A percentile compares a stretch with the other conserved stretches of the same genome.
phyloP scores from a whole-genome alignment of 1,140 invertebrate genomes.

The Polyergus mexicanus region DNA sequence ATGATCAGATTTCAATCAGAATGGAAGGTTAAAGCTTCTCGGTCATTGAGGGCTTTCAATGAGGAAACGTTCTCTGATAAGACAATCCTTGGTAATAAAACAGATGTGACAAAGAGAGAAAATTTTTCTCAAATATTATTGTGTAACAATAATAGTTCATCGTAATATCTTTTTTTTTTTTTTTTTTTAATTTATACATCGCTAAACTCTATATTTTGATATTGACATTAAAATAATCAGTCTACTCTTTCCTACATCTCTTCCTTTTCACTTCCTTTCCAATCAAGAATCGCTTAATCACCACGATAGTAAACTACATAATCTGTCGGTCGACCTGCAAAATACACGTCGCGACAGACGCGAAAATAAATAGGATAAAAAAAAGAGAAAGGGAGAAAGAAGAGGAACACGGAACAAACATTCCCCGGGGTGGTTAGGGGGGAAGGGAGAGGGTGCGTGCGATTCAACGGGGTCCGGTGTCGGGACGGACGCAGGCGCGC shows the following conservation, averaged over 20 bases:
- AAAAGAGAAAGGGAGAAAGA: neutral
- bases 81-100: no score
- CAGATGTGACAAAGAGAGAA: no score
- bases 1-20: neutral
- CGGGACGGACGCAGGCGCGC: slow-evolving; percentile 52
- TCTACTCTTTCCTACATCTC: no score
- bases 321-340: neutral
- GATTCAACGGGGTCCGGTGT: neutral
- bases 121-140: no score
- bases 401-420: neutral
- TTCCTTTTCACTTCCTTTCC: no score
- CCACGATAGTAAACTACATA: neutral
- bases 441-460: neutral
- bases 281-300: neutral
- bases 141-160: no score
- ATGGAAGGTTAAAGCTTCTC: neutral
- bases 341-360: neutral
- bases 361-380: neutral
- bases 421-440: neutral
- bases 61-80: no score
- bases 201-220: no score
- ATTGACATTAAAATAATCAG: no score
- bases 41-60: neutral
- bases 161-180: no score
- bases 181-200: no score